These are phyloP conservation scores for Hetaerina titia DNA, from an alignment of 2,888 invertebrate genomes.

Conservation along the genomic window DNA sequence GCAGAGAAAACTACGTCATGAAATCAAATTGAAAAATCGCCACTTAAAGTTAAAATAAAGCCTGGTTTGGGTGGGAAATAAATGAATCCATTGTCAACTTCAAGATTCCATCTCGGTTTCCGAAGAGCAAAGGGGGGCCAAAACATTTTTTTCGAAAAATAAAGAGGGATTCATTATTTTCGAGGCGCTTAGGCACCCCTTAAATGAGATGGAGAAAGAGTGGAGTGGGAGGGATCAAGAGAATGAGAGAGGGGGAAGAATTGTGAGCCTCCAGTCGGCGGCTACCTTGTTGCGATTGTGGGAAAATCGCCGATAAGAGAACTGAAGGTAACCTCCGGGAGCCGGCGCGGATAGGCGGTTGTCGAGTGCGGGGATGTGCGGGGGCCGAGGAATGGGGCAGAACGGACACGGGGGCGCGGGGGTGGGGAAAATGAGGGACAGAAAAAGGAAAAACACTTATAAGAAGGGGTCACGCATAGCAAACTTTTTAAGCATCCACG, in stretches of 20 bases:
- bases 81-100: not conserved
- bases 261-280: constrained; percentile 18
- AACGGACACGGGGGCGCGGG: too few species aligned
- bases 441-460: not conserved
- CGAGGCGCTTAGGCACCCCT: not conserved
- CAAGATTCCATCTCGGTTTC: not conserved
- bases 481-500: constrained; percentile 52
- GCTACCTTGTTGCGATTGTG: constrained; percentile 35
- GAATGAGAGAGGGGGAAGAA: not conserved
- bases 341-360: not conserved
- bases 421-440: not conserved
- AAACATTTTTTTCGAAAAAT: not conserved
- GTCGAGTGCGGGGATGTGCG: not conserved
- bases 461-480: constrained; percentile 47
- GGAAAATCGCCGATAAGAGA: constrained; percentile 59
- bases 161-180: constrained; percentile 51
- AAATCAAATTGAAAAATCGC: not conserved
- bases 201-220: constrained; percentile 19
- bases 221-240: not conserved
- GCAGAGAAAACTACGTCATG: not conserved
- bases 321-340: not conserved
- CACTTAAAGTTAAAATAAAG: not conserved
- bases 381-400: not conserved
- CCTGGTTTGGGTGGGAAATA: not conserved
- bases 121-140: not conserved